phyloP scores from a whole-genome alignment of 2,797 vertebrate species.

The Lepus oiostolus region DNA sequence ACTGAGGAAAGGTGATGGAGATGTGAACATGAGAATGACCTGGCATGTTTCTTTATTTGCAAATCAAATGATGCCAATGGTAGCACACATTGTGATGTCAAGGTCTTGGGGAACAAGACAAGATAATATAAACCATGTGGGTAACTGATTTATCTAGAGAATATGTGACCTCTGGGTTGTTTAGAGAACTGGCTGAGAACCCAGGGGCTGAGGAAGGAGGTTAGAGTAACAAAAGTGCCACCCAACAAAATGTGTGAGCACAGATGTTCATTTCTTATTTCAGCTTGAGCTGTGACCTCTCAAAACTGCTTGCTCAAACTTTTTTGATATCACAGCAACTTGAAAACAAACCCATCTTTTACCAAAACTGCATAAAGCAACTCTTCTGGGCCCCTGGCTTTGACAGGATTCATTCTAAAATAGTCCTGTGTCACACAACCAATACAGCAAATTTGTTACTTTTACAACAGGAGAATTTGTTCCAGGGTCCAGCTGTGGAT shows the following conservation, averaged over 20 bases:
- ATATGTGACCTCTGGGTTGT: background rate
- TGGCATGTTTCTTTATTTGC: background rate
- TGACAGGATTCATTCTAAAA: constrained; percentile 79
- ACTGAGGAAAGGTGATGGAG: constrained; percentile 22
- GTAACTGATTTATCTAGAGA: background rate
- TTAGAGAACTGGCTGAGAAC: constrained; percentile 1
- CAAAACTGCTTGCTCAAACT: constrained; percentile 71
- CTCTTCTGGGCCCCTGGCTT: constrained; percentile 61
- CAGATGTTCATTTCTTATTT: constrained; percentile 44
- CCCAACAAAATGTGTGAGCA: background rate
- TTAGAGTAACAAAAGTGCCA: background rate
- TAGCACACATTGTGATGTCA: background rate
- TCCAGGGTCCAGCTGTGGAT: constrained; percentile 75
- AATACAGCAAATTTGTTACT: constrained; percentile 81
- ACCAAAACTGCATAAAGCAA: constrained; percentile 24
- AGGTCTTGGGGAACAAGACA: background rate
- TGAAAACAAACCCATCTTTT: constrained; percentile 67
- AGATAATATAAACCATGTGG: background rate
- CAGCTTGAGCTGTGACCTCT: background rate
- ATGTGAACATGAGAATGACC: constrained; percentile 10
- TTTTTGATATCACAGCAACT: constrained; percentile 52
- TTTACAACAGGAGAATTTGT: constrained; percentile 84
- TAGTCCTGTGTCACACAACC: constrained; percentile 42
- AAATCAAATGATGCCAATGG: background rate
- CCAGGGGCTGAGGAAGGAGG: background rate